Base-by-base conservation (phyloP, 2,113 vertebrate species). In the Salvelinus sp. region DNA sequence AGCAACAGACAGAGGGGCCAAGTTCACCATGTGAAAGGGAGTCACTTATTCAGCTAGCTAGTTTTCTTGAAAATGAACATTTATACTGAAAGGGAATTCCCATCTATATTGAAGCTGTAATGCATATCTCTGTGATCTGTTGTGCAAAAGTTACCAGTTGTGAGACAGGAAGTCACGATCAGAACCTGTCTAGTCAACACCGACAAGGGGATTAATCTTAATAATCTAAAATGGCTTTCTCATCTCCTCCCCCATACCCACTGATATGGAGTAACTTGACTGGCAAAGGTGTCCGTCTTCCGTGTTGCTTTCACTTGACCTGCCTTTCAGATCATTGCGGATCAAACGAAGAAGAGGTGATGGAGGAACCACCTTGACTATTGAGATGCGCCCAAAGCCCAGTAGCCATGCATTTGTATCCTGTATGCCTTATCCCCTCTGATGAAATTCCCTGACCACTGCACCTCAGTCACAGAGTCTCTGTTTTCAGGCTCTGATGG, bases 401-500 rank as follows among this genome's bases (percentile, higher is more conserved):
- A 22, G 6, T 22, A 22, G n/a, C 6, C n/a, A 23, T 13, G 2
- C 20, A 9, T 62, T 44, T 44, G 38, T 44, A 44, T 44, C 38
- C 38, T 22, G 18, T 62, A 7, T 62, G 58, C 18, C n/a, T 20
- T 57, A 20, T 18, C 54, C 16, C 38, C 38, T 44, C 38, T 44
- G 38, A 9, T 44, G 38, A 44, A 16, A 18, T 54, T 62, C 58
- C 58, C 58, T 22, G 20, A 62, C 58, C 58, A 62, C 18, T n/a
- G 9, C 58, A 12, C 18, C 58, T 9, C 6, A 22, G 18, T 30
- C 71, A 27, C 58, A 27, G 57, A 66, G 4, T 18, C 6, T 60
- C n/a, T 78, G 22, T 83, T 3, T 90, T 71, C 86, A 96, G 96
- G 94, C 69, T 70, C 86, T 38, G 95, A 95, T 79, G 87, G 84